Evolutionary conservation across 2,797 vertebrate genomes (phyloP), one percentile per base, ranked within the genome.

Genomic region (Diplodus puntazzo): DNA sequence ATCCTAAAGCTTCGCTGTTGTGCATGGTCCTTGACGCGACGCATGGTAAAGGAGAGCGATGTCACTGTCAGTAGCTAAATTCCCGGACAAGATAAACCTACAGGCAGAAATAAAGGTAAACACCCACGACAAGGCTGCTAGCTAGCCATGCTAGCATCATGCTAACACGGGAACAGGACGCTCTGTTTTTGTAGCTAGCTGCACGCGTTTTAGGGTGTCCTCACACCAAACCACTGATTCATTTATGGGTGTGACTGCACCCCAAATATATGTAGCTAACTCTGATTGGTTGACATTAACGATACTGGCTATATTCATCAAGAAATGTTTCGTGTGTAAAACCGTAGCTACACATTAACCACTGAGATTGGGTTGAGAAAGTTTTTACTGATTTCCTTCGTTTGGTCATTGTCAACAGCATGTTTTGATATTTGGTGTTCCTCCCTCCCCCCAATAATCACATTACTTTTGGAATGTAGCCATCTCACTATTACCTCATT

Each of bases 81-180:
- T 55, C 57, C 10, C 10, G 84, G 82, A 86, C 63, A 64, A 87
- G 73, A 79, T 60, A 69, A 79, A 75, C 67, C 73, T 70, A 58
- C 81, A 20, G 68, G 79, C 80, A 65, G 66, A 76, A 73, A 69
- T 79, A 64, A 83, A 93, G 94, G 95, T 95, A 95, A 94, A 93
- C 83, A 89, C 82, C 79, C 80, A 65, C 67, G 45, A 74, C 64
- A 46, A 69, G 18, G 17, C 45, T 48, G 61, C 49, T 77, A 84
- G 87, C 85, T 82, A 49, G 53, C 48, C 11, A 1, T 14, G 69
- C 70, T 94, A 93, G 88, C 87, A 54, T 25, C 13, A 45, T 68
- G 86, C 87, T 92, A 93, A 75, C 67, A n/a, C 48, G 54, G 69
- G 46, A 18, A 49, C 57, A 64, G 74, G 73, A 57, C 79, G 71